These are phyloP conservation scores for Cepphus grylle DNA, from an alignment of 2,113 vertebrate genomes.

Conservation along the genomic window DNA sequence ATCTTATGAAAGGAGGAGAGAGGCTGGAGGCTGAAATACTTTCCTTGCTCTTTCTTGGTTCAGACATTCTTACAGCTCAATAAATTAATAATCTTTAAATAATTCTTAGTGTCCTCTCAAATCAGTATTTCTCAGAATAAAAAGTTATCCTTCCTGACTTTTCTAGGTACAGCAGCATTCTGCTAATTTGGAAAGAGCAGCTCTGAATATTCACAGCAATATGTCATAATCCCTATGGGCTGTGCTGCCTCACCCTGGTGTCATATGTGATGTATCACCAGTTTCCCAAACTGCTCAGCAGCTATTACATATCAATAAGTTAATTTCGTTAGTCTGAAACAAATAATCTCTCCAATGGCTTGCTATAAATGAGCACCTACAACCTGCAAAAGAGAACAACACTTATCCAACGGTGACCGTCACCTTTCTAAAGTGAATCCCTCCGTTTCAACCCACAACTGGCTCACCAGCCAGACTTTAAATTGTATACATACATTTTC, in stretches of 20 bases:
- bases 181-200: neutral
- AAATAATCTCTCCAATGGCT: neutral
- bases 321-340: neutral
- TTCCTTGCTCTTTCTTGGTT: neutral
- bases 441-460: neutral
- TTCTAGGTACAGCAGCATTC: neutral
- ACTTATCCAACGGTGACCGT: fast-evolving
- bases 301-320: neutral
- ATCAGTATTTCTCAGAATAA: neutral
- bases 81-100: neutral
- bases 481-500: neutral
- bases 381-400: neutral
- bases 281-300: neutral
- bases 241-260: neutral
- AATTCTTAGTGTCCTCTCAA: neutral
- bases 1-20: neutral
- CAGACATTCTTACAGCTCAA: neutral
- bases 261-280: neutral
- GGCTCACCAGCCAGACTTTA: neutral
- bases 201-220: constrained; percentile 19
- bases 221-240: constrained; percentile 17
- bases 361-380: neutral
- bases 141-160: neutral
- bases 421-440: neutral
- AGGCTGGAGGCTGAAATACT: neutral